Evolutionary conservation across 2,797 vertebrate species (phyloP), one percentile per base, ranked within the genome.

Genomic region (Melanotaenia nigrans): DNA sequence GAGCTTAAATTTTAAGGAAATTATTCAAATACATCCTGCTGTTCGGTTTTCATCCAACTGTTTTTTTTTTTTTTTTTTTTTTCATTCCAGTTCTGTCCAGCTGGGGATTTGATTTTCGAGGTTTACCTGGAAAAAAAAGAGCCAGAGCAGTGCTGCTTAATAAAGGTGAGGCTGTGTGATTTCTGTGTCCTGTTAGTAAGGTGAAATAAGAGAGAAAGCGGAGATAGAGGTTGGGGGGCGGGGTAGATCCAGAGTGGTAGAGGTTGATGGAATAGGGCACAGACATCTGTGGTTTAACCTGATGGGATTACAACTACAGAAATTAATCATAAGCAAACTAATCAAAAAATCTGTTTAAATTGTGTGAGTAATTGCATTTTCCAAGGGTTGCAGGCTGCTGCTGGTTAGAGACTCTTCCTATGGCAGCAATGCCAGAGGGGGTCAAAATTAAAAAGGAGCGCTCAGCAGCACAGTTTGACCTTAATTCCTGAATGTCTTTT

Each of bases 91-190:
- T 96, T 97, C 89, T 96, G 96, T 66, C 97, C 97, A 68, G 96
- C 97, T 79, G 97, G 97, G 85, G 97, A 99, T 90, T 87, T 99
- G 90, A 94, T 99, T 85, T 96, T 98, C 76, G 97, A 98, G 90
- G 97, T 97, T 33, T 99, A 96, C 11, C 93, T 99, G 85, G 97
- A 97, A 90, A 96, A 92, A 87, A 96, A 95, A 78, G 94, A 94
- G 61, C 96, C 96, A 1, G 97, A 98, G 86, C 96, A 92, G 82
- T 97, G 96, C 89, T 95, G 96, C 89, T 96, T 98, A 92, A 96
- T 99, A 88, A 96, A 97, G 95, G 98, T 99, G 28, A 75, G 66
- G 24, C 63, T 65, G 18, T 24, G 33, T 63, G 57, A 63, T 73
- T 70, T 71, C 22, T 35, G 30, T 42, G 66, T 61, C 55, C 36